phyloP scores from a whole-genome alignment of 2,888 invertebrate genomes.

The Tenodera sinensis region DNA sequence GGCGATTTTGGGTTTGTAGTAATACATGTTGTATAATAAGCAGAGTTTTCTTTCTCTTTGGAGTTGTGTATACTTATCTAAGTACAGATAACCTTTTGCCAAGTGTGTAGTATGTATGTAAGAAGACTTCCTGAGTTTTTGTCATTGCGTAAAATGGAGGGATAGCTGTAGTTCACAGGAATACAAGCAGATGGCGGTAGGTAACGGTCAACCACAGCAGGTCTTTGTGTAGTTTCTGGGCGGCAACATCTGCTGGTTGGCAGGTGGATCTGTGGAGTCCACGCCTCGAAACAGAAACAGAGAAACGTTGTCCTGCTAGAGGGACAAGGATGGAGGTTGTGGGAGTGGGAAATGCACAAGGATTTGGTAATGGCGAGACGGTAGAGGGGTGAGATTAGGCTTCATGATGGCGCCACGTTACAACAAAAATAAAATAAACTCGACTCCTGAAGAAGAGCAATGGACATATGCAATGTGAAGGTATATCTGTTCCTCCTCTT shows the following conservation, averaged over 20 bases:
- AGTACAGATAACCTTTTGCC: too few species aligned
- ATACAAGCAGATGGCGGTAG: neutral
- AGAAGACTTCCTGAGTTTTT: too few species aligned
- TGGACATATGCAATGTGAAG: neutral
- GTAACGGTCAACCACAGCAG: neutral
- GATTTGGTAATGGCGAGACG: neutral
- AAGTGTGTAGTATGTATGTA: too few species aligned
- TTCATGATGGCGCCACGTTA: constrained; percentile 7
- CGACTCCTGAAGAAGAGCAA: neutral
- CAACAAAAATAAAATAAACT: neutral
- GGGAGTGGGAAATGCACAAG: neutral
- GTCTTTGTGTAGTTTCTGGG: constrained; percentile 1
- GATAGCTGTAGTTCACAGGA: neutral
- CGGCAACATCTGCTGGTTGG: neutral
- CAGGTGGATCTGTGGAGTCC: neutral
- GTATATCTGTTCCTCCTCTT: neutral
- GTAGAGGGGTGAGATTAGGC: neutral
- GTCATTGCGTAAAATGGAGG: neutral
- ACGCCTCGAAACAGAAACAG: constrained; percentile 1
- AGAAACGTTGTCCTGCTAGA: neutral
- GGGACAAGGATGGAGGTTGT: neutral
- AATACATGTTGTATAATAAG: too few species aligned
- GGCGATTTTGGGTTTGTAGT: too few species aligned
- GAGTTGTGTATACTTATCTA: too few species aligned
- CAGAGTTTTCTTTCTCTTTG: too few species aligned